Base-by-base conservation (phyloP, 1,140 invertebrate species). In the Drosophila mauritiana region DNA sequence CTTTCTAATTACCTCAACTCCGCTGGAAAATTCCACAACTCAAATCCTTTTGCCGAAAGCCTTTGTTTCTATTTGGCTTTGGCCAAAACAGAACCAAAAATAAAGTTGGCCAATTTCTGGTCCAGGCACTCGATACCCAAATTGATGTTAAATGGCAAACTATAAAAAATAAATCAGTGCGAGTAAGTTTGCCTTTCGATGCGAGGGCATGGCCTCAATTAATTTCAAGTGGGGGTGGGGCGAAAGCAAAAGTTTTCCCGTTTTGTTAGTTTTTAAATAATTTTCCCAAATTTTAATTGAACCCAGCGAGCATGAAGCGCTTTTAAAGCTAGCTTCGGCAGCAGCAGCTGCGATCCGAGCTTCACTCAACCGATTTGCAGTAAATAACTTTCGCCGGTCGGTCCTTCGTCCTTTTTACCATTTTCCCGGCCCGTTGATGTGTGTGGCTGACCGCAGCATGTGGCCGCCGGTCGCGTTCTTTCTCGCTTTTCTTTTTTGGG, bases 381-480 rank as follows among this genome's bases (percentile, higher is more conserved):
- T 88, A 88, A 88, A 88, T 88, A 88, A 88, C 79, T 88, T 88
- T 88, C 83, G 76, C 76, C 70, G 67, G 70, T 34, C 75, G 67
- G 80, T 61, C 53, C 65, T 70, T 36, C 27, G 31, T 31, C 31
- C 22, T 63, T 34, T 69, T 55, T 22, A 40, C 39, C 46, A 64
- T 55, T 39, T 64, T 64, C 40, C 58, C 46, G 48, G 64, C 49
- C 80, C 79, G 83, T 80, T 88, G 83, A 88, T 88, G 83, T 76
- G 79, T 88, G 84, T 68, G 83, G 83, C 67, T 88, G 79, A 89
- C 83, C 83, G 63, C 83, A 88, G 84, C 84, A 88, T 88, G 79
- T 74, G 62, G 73, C 77, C 42, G 59, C 55, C 46, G 52, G 34
- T 63, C 57, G 54, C 52, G 43, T 45, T 27, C 55, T 42, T 61